Evolutionary conservation across 2,888 invertebrate genomes (phyloP).

Genomic region (Morpho deidamia): DNA sequence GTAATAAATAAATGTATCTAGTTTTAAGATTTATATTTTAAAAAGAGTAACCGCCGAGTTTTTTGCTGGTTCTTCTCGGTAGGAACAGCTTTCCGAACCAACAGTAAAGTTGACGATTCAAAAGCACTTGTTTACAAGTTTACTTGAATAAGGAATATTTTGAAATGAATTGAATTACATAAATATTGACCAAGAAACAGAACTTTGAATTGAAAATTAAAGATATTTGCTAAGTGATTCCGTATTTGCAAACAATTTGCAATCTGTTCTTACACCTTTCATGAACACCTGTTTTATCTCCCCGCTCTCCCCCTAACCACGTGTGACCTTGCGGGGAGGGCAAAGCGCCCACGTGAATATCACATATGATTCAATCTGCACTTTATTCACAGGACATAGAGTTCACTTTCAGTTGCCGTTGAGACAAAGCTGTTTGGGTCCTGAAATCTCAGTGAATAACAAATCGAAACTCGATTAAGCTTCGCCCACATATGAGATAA

Average conservation of each 20-base stretch:
- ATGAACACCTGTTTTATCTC: constrained; percentile 33
- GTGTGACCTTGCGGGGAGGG: constrained; percentile 33
- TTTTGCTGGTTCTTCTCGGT: no score
- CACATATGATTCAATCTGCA: constrained; percentile 17
- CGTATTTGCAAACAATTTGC: constrained; percentile 7
- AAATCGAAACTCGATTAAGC: constrained; percentile 25
- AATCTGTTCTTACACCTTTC: constrained; percentile 25
- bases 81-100: no score
- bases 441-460: constrained; percentile 24
- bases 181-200: no score
- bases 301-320: constrained; percentile 24
- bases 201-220: no score
- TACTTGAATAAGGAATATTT: no score
- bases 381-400: constrained; percentile 10
- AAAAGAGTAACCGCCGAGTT: no score
- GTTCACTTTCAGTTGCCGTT: constrained; percentile 1
- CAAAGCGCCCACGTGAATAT: constrained; percentile 26
- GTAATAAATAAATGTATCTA: no score
- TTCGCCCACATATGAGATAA: constrained; percentile 10
- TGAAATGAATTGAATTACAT: no score
- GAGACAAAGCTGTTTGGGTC: constrained; percentile 1
- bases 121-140: no score
- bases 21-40: no score
- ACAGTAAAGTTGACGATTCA: no score
- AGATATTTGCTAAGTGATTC: neutral